These are phyloP conservation scores for Trachelus tabidus DNA, from an alignment of 2,888 invertebrate species.

Conservation along the genomic window DNA sequence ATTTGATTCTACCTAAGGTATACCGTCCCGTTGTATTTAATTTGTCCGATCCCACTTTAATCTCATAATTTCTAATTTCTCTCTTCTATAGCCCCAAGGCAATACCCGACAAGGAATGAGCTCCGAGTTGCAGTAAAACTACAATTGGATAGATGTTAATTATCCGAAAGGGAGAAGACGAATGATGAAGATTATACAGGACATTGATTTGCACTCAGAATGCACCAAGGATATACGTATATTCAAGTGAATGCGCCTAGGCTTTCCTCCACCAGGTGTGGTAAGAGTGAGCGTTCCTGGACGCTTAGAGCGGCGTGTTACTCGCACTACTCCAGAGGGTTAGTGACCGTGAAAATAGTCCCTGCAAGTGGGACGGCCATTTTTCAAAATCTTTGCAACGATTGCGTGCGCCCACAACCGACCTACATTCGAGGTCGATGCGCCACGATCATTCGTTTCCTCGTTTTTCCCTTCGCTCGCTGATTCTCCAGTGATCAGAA, in stretches of 20 bases:
- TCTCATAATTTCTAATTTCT: neutral
- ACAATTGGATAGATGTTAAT: neutral
- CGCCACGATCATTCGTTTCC: slow-evolving; percentile 33
- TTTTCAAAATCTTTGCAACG: slow-evolving; percentile 64
- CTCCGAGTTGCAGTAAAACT: neutral
- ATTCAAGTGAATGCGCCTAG: neutral
- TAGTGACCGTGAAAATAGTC: slow-evolving; percentile 66
- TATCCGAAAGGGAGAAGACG: neutral
- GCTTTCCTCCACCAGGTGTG: slow-evolving; percentile 8
- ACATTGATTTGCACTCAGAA: neutral
- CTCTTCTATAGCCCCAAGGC: neutral
- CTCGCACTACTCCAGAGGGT: slow-evolving; percentile 43
- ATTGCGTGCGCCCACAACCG: slow-evolving; percentile 65
- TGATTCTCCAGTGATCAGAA: neutral
- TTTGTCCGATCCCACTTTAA: neutral
- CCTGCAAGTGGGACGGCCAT: slow-evolving; percentile 63
- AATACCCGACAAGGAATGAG: neutral
- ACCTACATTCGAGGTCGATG: slow-evolving; percentile 64
- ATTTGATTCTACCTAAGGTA: neutral
- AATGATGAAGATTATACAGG: neutral
- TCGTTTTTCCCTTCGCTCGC: neutral
- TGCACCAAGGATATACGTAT: neutral
- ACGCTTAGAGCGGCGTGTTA: slow-evolving; percentile 13
- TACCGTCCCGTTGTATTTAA: neutral
- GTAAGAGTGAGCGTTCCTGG: slow-evolving; percentile 36